These are phyloP conservation scores for Myanophis thanlyinensis DNA, from an alignment of 2,113 vertebrate genomes.

Conservation along the genomic window DNA sequence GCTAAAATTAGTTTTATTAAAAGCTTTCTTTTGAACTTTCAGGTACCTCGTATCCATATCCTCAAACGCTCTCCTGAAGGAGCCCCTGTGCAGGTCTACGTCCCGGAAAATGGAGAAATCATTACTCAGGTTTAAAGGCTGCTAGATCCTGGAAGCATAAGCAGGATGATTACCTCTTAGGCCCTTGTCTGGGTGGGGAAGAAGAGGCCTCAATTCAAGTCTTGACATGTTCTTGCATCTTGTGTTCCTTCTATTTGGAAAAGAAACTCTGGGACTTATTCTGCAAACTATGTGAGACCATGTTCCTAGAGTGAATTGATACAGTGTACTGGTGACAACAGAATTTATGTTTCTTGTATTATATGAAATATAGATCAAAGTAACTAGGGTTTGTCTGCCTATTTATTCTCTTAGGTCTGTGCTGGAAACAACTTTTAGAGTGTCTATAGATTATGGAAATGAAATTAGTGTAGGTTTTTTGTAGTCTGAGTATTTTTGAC, in stretches of 20 bases:
- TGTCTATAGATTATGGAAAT: background rate
- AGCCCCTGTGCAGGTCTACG: constrained; percentile 83
- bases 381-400: background rate
- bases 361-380: background rate
- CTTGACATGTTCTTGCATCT: background rate
- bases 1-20: background rate
- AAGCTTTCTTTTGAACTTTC: constrained; percentile 3
- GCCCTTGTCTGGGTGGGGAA: background rate
- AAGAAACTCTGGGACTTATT: background rate
- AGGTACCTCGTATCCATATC: constrained; percentile 74
- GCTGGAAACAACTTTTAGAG: background rate
- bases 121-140: constrained; percentile 82
- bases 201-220: background rate
- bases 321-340: background rate
- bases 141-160: background rate
- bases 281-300: background rate
- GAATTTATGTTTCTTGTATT: background rate
- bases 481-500: background rate
- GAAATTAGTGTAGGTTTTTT: background rate
- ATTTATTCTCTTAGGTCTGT: background rate
- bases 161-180: background rate
- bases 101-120: constrained; percentile 81
- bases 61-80: constrained; percentile 82
- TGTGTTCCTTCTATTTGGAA: background rate
- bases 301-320: background rate